Evolutionary conservation across 2,888 invertebrate species (phyloP), one percentile per base, ranked within the genome.

Genomic region (Meghimatium bilineatum): DNA sequence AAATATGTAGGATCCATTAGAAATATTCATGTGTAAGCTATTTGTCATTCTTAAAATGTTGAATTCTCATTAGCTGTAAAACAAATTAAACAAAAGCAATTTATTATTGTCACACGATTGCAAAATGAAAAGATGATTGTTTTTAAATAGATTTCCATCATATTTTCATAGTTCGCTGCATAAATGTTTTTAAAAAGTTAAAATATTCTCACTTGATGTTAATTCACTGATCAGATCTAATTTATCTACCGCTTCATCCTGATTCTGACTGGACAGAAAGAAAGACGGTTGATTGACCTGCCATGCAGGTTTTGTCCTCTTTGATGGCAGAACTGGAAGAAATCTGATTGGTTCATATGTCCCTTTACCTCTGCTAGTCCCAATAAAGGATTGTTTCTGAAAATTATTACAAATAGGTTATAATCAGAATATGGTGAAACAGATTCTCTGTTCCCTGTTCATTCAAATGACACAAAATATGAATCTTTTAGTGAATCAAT

Each of bases 291-390:
- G 92, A 80, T 91, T 91, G 63, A 89, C 87, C 80, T 92, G 91
- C 93, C 93, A 93, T 81, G 89, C 89, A 72, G 93, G 93, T 87
- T 93, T 93, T 52, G 88, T 85, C 75, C 93, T 89, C 83, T 91
- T 93, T 34, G 91, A 89, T 38, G 93, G 93, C n/a, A 94, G 87
- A 32, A 91, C 91, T 14, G 94, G 94, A 44, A 94, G 89, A 86
- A 93, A 93, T 66, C 90, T 88, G n/a, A 92, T 90, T 12, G 92
- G 92, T 84, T 93, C 93, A 88, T 91, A 89, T 74, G 93, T 92
- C 5, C 90, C 91, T 81, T 93, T 93, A 44, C 93, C 93, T 86
- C 92, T 93, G 56, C 56, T 56, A 66, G 88, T 88, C 29, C 90
- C 88, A 69, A 85, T 86, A 69, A 87, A 71, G 34, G 89, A 89